Percentiles rank a stretch among this genome's conserved stretches.
These are phyloP conservation scores for Hippocampus zosterae DNA, from an alignment of 2,113 vertebrate species.

Conservation along the genomic window DNA sequence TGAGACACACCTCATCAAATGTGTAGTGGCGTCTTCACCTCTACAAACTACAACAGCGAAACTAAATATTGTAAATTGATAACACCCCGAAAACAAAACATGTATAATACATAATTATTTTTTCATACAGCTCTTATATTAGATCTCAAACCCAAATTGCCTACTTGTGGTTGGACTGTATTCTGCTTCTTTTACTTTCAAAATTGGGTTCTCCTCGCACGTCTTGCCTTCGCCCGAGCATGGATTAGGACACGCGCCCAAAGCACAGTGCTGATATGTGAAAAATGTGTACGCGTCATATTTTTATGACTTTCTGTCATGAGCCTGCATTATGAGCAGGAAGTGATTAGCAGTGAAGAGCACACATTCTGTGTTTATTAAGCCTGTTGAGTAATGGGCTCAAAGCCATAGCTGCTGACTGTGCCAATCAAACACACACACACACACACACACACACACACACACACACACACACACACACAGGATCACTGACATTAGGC, in stretches of 20 bases:
- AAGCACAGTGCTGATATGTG: neutral
- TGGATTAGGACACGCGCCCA: neutral
- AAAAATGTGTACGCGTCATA: conserved; percentile 9
- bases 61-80: too few species aligned
- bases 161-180: too few species aligned
- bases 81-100: too few species aligned
- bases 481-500: conserved; percentile 48
- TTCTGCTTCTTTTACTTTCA: neutral
- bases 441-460: conserved; percentile 8
- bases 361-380: conserved; percentile 42
- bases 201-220: neutral
- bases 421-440: conserved; percentile 23
- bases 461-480: conserved; percentile 6
- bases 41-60: too few species aligned
- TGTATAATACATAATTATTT: too few species aligned
- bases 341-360: conserved; percentile 48
- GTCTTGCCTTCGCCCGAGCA: conserved; percentile 1
- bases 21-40: too few species aligned
- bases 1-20: too few species aligned
- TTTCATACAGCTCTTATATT: neutral
- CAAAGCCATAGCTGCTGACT: conserved; percentile 45
- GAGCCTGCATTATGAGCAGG: conserved; percentile 27
- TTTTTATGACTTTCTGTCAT: conserved; percentile 18
- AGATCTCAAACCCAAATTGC: neutral
- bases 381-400: conserved; percentile 60